Evolutionary conservation across 2,797 vertebrate species (phyloP), one percentile per base, ranked within the genome.

Genomic region (Simalia tracyae): DNA sequence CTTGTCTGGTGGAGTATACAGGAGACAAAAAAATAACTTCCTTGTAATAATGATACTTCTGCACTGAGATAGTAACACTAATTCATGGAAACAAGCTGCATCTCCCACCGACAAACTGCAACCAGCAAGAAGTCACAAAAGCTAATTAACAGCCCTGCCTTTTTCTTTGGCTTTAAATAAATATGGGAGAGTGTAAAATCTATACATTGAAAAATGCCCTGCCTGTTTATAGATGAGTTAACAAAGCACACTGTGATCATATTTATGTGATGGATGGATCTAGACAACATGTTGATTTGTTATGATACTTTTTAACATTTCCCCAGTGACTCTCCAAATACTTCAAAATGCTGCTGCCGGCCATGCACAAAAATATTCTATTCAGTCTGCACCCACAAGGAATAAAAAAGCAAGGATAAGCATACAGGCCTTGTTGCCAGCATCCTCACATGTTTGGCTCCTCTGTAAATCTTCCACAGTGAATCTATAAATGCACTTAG

Each of bases 241-340:
- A 59, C 17, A 36, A 42, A 42, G 36, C 22, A 84, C 68, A 91
- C 11, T 92, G 36, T 61, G 89, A 90, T 88, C 36, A 26, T 81
- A 89, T 59, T 86, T 64, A n/a, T 60, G 8, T 66, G 15, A 86
- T 28, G 54, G 59, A 89, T 86, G 89, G 86, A 89, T 72, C 50
- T 26, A 72, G 36, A 36, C 54, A 59, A 60, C 36, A 68, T 89
- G 54, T 89, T 54, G 68, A 88, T 54, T 84, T 91, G 28, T 86
- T 72, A 59, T 89, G 84, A 92, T 68, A 56, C 26, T 68, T 89
- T 91, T 81, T 81, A 87, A 89, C 60, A 61, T 85, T n/a, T 56
- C 59, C 54, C 60, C 66, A 26, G 46, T 92, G 57, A 61, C 22
- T 86, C 36, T 24, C 61, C 42, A 76, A 86, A 54, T 17, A 54